A percentile compares a stretch with the other conserved stretches of the same genome.
Evolutionary conservation across 2,113 vertebrate genomes (phyloP).

Genomic region (Coregonus clupeaformis): DNA sequence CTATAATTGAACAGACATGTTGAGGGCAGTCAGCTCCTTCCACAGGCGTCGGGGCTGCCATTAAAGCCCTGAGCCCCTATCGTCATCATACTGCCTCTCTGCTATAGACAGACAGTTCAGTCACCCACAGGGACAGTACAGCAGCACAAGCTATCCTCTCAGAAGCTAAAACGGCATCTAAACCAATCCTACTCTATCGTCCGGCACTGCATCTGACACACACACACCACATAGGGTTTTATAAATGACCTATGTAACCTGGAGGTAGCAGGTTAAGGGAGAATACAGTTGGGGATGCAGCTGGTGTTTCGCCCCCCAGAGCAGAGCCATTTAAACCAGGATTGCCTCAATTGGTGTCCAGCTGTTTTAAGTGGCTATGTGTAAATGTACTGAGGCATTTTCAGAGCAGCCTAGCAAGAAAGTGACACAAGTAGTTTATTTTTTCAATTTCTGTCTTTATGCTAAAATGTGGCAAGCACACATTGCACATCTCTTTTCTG

Average conservation of each 20-base stretch:
- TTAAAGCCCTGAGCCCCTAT: background rate
- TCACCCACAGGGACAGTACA: too few relatives aligned
- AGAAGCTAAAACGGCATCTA: background rate
- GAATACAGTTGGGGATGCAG: too few relatives aligned
- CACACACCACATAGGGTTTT: too few relatives aligned
- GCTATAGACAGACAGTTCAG: background rate
- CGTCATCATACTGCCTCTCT: background rate
- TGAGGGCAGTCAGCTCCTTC: conserved; percentile 16
- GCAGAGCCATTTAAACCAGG: background rate
- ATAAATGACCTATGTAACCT: too few relatives aligned
- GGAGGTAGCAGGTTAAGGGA: too few relatives aligned
- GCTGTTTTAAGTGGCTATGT: background rate
- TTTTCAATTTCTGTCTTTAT: background rate
- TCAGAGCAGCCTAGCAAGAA: background rate
- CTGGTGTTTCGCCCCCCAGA: too few relatives aligned
- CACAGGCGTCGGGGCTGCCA: background rate
- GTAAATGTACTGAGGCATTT: background rate
- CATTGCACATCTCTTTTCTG: too few relatives aligned
- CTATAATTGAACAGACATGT: conserved; percentile 30
- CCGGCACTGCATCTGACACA: too few relatives aligned
- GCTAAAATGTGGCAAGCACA: background rate
- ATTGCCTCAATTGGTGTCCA: background rate
- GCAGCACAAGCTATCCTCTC: too few relatives aligned
- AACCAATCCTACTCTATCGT: too few relatives aligned
- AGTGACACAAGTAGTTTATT: background rate